Percentiles rank a stretch among this genome's conserved stretches.
These are phyloP conservation scores for Strix occidentalis DNA, from an alignment of 2,797 vertebrate genomes.

Conservation along the genomic window DNA sequence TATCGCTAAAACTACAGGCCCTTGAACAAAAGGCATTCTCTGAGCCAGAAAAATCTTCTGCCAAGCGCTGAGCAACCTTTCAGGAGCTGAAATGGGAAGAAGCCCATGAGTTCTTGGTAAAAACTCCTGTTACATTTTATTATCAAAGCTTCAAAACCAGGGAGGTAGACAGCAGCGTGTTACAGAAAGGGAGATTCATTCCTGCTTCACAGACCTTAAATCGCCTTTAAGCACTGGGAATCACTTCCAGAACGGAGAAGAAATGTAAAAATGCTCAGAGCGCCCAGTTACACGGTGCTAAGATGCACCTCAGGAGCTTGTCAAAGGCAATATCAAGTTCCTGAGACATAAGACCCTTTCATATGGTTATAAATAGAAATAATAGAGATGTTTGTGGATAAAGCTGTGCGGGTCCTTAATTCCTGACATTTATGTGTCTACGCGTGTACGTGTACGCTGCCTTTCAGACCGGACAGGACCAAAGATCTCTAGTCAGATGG, in stretches of 20 bases:
- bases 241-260: not conserved
- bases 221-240: not conserved
- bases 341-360: not conserved
- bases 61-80: not conserved
- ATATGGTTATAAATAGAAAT: not conserved
- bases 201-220: not conserved
- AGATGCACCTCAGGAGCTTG: not conserved
- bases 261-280: not conserved
- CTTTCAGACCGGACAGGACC: not conserved
- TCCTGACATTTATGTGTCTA: not conserved
- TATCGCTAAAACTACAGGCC: not conserved
- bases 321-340: not conserved
- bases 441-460: fast-evolving
- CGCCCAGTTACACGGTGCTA: not conserved
- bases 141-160: not conserved
- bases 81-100: not conserved
- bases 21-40: not conserved
- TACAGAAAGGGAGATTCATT: not conserved
- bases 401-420: not conserved
- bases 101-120: not conserved
- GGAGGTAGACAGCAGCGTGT: not conserved
- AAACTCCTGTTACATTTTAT: not conserved
- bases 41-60: not conserved
- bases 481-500: not conserved
- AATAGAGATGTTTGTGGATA: not conserved